Conservation (phyloP, 2,797 vertebrate genomes). For the Lagorchestes hirsutus region DNA sequence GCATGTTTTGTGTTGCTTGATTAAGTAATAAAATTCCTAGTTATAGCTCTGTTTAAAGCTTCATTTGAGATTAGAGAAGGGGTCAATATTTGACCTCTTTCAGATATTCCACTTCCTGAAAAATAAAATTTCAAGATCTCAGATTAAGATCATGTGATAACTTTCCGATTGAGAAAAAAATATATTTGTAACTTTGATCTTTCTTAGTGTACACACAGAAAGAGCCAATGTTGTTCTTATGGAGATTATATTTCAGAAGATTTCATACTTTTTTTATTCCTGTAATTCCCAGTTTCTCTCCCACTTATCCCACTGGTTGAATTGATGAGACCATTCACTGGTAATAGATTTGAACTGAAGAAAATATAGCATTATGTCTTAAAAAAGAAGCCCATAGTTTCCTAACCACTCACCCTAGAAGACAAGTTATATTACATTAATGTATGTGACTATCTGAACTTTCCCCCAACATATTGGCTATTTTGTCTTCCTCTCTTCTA, state of each 20-base stretch:
- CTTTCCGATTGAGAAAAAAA: constrained; percentile 30
- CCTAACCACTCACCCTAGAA: constrained; percentile 55
- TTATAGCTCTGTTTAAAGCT: not conserved
- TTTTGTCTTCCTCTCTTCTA: constrained; percentile 69
- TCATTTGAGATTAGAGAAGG: constrained; percentile 18
- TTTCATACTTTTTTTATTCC: constrained; percentile 50
- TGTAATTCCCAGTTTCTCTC: constrained; percentile 53
- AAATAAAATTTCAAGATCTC: not conserved
- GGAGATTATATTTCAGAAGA: constrained; percentile 34
- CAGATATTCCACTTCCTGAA: not conserved
- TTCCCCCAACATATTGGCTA: constrained; percentile 66
- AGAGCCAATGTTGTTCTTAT: constrained; percentile 36
- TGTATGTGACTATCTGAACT: constrained; percentile 71
- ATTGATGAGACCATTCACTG: constrained; percentile 58
- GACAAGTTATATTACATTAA: constrained; percentile 64
- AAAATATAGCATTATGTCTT: constrained; percentile 22
- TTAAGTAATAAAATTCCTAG: not conserved
- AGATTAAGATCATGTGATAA: not conserved
- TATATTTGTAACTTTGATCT: constrained; percentile 11
- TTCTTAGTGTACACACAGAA: constrained; percentile 25
- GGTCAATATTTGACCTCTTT: not conserved
- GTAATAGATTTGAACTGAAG: constrained; percentile 29
- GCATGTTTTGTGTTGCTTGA: not conserved
- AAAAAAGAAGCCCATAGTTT: constrained; percentile 57
- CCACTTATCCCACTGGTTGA: constrained; percentile 46